phyloP scores from a whole-genome alignment of 2,888 invertebrate genomes.

The Rhodophaea formosa region DNA sequence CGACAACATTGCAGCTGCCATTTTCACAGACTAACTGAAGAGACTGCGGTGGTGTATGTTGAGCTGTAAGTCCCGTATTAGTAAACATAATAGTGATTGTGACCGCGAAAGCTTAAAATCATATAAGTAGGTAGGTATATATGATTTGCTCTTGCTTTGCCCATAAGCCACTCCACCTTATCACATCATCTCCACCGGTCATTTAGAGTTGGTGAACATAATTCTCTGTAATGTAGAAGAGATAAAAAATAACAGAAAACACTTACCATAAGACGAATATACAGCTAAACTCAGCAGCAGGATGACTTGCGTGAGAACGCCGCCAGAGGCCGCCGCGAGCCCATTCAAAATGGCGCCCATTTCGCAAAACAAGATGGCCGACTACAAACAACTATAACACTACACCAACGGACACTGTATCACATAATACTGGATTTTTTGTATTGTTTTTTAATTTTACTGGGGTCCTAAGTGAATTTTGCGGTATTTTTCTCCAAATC shows the following conservation, averaged over 20 bases:
- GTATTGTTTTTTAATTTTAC: slow-evolving; percentile 38
- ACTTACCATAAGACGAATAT: slow-evolving; percentile 71
- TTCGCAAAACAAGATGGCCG: slow-evolving; percentile 51
- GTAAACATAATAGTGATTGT: too few species aligned
- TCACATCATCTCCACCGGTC: too few species aligned
- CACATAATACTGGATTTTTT: slow-evolving; percentile 63
- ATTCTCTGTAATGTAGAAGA: too few species aligned
- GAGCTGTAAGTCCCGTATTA: too few species aligned
- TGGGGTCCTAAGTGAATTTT: slow-evolving; percentile 32
- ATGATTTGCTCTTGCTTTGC: too few species aligned
- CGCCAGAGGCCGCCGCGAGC: slow-evolving; percentile 48
- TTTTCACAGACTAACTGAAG: too few species aligned
- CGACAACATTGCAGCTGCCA: too few species aligned
- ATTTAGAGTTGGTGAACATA: too few species aligned
- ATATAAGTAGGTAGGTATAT: too few species aligned
- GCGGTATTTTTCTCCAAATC: slow-evolving; percentile 43
- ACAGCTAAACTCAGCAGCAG: slow-evolving; percentile 62
- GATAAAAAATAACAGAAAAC: slow-evolving; percentile 23
- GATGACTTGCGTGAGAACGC: slow-evolving; percentile 46
- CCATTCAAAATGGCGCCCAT: slow-evolving; percentile 63
- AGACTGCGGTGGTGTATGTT: too few species aligned
- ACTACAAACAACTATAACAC: slow-evolving; percentile 43
- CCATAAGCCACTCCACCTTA: too few species aligned
- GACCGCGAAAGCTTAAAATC: too few species aligned
- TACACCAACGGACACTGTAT: slow-evolving; percentile 52